Base-by-base conservation (phyloP, 2,888 invertebrate species). In the Meandrusa payeni region DNA sequence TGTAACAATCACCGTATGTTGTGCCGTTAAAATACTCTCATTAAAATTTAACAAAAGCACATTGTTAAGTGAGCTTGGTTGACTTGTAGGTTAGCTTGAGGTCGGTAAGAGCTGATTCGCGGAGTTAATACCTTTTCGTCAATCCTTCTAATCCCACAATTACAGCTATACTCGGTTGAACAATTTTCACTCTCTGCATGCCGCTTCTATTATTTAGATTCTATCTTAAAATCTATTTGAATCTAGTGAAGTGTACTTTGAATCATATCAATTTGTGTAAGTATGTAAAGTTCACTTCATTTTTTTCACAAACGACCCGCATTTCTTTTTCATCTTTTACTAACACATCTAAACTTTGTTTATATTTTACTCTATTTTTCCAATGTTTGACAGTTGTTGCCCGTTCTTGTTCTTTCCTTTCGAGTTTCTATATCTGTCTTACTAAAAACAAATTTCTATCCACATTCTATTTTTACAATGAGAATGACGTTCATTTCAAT, bases 161-260 rank as follows among this genome's bases (percentile, higher is more conserved):
- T 70, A 79, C 76, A 73, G 67, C 65, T 75, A 71, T 79, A 87
- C 78, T 83, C 72, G 72, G 67, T 76, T 61, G 70, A 69, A 69
- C 76, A 71, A 75, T 62, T 71, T 71, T 75, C 66, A 83, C 76
- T 75, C 82, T 83, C 63, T 79, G 87, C 87, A 87, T 87, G 87
- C 68, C 57, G 87, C 87, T 87, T 86, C 75, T 77, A 70, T 75
- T 74, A 73, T 75, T 73, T 75, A 75, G 64, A 63, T 23, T 69
- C 69, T 75, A 66, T 73, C 64, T 75, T 62, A 64, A 61, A 52
- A 56, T 55, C 59, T 57, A 60, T 51, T 53, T 57, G 64, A 74
- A 78, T 67, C 61, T 68, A 52, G 63, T 76, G 68, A 67, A 69
- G 43, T 52, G 47, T 43, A 29, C 47, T 33, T 50, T 47, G 23